Evolutionary conservation across 2,888 invertebrate species (phyloP).

Genomic region (Acanthopleura granulata): DNA sequence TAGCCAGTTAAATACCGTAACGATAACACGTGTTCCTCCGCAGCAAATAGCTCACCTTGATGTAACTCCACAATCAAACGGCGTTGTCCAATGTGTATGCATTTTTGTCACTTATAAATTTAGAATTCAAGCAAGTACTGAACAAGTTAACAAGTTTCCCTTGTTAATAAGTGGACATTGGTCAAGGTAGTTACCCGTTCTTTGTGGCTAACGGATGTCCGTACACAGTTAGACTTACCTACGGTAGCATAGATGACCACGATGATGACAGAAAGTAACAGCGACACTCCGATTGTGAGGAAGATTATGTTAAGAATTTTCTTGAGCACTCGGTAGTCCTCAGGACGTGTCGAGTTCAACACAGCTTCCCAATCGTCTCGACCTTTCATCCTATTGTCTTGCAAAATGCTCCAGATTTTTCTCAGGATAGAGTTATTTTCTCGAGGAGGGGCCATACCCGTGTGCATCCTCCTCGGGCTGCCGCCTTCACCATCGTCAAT

Average conservation of each 20-base stretch:
- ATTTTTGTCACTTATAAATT: no score
- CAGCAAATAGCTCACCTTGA: no score
- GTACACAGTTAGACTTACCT: constrained; percentile 40
- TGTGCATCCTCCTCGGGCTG: constrained; percentile 4
- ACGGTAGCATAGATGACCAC: constrained; percentile 61
- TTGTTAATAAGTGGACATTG: no score
- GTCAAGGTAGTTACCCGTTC: no score
- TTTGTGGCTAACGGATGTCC: no score
- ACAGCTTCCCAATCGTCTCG: constrained; percentile 43
- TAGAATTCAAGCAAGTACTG: no score
- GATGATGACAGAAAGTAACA: constrained; percentile 58
- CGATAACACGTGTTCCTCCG: no score
- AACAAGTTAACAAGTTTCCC: no score
- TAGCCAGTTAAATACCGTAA: no score
- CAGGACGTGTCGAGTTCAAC: constrained; percentile 44
- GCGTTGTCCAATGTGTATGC: no score
- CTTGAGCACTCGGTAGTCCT: constrained; percentile 53
- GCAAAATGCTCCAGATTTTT: constrained; percentile 40
- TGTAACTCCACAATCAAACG: no score
- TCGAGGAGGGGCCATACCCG: constrained; percentile 21
- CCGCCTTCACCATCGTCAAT: constrained; percentile 44
- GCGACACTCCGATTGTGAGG: constrained; percentile 55
- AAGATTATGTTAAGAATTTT: constrained; percentile 62
- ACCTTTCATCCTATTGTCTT: constrained; percentile 57
- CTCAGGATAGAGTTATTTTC: constrained; percentile 41